Conservation (phyloP, 2,797 vertebrate species). For the Ambastaia sidthimunki region DNA sequence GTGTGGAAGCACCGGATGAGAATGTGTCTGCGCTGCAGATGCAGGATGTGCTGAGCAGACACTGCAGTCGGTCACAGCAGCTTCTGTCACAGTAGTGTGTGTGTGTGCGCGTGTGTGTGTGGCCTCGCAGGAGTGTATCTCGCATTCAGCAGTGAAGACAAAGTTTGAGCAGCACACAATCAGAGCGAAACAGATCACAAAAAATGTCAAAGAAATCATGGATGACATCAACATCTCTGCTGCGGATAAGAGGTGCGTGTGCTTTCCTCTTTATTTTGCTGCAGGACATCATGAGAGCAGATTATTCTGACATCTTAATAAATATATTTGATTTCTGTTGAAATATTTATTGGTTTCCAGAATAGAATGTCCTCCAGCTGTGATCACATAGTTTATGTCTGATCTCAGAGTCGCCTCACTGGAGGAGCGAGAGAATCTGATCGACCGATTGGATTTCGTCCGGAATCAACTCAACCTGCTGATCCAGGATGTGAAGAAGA, state of each 20-base stretch:
- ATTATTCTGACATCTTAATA: neutral
- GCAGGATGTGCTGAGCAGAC: neutral
- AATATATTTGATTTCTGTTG: too few relatives aligned
- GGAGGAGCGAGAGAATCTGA: slow-evolving; percentile 89
- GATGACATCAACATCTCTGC: slow-evolving; percentile 94
- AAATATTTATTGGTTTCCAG: too few relatives aligned
- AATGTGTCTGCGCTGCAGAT: too few relatives aligned
- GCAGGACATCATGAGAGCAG: neutral
- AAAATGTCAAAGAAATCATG: slow-evolving; percentile 96
- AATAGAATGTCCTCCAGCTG: too few relatives aligned
- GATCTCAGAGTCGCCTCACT: slow-evolving; percentile 63
- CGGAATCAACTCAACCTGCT: slow-evolving; percentile 89
- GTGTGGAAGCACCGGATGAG: too few relatives aligned
- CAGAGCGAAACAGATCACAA: slow-evolving; percentile 99
- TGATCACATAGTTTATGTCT: neutral
- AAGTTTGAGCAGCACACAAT: slow-evolving; percentile 99
- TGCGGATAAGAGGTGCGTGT: slow-evolving; percentile 93
- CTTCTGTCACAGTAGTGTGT: slow-evolving; percentile 89
- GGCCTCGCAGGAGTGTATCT: slow-evolving; percentile 99
- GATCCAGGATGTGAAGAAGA: slow-evolving; percentile 88
- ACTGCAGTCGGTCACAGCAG: slow-evolving; percentile 56
- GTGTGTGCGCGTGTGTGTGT: slow-evolving; percentile 68
- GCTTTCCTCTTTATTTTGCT: neutral
- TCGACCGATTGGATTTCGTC: slow-evolving; percentile 89
- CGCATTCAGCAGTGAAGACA: slow-evolving; percentile 99